phyloP scores from a whole-genome alignment of 1,140 invertebrate genomes.

The Drosophila fuyamai region DNA sequence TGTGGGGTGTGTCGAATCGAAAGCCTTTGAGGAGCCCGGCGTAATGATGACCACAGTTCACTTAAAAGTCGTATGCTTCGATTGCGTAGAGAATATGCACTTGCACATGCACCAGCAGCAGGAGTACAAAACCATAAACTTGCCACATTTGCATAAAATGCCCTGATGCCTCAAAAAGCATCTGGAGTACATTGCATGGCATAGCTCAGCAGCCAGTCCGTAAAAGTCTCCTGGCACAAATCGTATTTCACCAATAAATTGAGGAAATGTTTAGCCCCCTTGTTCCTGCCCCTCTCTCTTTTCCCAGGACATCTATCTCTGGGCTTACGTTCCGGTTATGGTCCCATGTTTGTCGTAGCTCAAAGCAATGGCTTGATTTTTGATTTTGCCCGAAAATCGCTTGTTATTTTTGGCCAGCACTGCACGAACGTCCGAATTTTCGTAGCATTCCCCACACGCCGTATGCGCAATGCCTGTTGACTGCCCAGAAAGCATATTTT shows the following conservation, averaged over 20 bases:
- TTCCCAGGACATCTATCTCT: slow-evolving; percentile 11
- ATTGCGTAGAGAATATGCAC: slow-evolving; percentile 42
- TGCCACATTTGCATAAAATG: slow-evolving; percentile 80
- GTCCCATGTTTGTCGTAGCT: slow-evolving; percentile 50
- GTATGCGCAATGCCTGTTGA: slow-evolving; percentile 41
- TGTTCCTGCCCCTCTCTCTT: not conserved
- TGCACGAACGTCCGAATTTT: slow-evolving; percentile 12
- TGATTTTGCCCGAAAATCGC: slow-evolving; percentile 57
- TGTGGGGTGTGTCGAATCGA: slow-evolving; percentile 5
- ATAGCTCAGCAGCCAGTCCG: slow-evolving; percentile 40
- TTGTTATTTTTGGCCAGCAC: slow-evolving; percentile 36
- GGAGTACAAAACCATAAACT: slow-evolving; percentile 61
- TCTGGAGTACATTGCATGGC: slow-evolving; percentile 19
- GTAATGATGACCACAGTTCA: slow-evolving; percentile 63
- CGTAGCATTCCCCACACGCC: slow-evolving; percentile 16
- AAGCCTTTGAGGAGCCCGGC: slow-evolving; percentile 24
- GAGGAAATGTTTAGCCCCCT: slow-evolving; percentile 65
- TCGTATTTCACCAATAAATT: slow-evolving; percentile 79
- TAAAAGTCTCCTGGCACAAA: slow-evolving; percentile 65
- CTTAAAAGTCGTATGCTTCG: slow-evolving; percentile 63
- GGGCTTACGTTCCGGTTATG: slow-evolving; percentile 9
- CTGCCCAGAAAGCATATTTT: slow-evolving; percentile 35
- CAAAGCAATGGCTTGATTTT: slow-evolving; percentile 66
- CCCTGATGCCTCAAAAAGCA: slow-evolving; percentile 69
- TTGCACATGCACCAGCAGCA: slow-evolving; percentile 9